phyloP scores from a whole-genome alignment of 1,140 invertebrate species.

The Campoletis sonorensis region DNA sequence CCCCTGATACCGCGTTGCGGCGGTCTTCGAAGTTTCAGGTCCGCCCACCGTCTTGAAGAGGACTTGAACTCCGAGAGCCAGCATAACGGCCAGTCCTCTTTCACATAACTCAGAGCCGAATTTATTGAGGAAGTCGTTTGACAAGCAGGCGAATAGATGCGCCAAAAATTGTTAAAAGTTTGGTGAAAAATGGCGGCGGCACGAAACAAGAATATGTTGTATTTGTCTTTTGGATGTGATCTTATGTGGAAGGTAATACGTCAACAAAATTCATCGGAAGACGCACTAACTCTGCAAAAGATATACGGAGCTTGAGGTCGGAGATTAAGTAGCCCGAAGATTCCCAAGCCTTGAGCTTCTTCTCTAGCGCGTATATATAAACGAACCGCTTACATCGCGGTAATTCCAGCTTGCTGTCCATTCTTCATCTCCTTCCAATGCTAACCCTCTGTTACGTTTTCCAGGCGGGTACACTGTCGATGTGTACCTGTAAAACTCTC shows the following conservation, averaged over 20 bases:
- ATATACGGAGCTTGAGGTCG: slow-evolving; percentile 68
- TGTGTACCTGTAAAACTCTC: slow-evolving; percentile 30
- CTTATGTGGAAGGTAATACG: background rate
- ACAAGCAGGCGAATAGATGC: slow-evolving; percentile 16
- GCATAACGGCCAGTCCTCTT: slow-evolving; percentile 37
- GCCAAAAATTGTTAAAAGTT: background rate
- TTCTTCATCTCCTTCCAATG: slow-evolving; percentile 18
- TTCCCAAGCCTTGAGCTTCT: slow-evolving; percentile 33
- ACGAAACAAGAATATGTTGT: background rate
- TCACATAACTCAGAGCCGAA: slow-evolving; percentile 58
- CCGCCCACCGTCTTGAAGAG: background rate
- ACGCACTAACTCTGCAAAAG: slow-evolving; percentile 64
- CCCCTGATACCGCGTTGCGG: slow-evolving; percentile 13
- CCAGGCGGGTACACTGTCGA: slow-evolving; percentile 44
- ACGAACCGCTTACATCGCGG: slow-evolving; percentile 42
- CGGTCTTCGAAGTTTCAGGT: background rate
- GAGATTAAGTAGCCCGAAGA: slow-evolving; percentile 66
- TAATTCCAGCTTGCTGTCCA: background rate
- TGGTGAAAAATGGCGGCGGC: background rate
- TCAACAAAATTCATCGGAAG: slow-evolving; percentile 31
- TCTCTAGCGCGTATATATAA: slow-evolving; percentile 42
- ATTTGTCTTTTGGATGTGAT: background rate
- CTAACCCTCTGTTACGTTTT: slow-evolving; percentile 46
- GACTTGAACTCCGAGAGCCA: background rate
- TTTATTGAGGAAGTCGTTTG: slow-evolving; percentile 63